phyloP scores from a whole-genome alignment of 2,888 invertebrate species.

The Apocheima hispidaria region DNA sequence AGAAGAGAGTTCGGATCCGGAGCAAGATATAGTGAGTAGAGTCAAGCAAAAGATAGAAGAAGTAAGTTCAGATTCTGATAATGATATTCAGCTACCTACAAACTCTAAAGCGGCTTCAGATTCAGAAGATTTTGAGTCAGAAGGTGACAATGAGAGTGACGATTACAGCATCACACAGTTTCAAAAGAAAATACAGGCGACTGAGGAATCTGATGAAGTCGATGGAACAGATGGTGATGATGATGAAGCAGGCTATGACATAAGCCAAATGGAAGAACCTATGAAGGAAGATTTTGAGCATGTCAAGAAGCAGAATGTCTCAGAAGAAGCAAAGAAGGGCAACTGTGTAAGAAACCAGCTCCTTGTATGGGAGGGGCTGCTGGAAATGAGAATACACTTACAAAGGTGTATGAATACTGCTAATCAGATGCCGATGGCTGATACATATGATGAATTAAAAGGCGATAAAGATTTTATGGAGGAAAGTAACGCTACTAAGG shows the following conservation, averaged over 20 bases:
- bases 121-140: slow-evolving; percentile 50
- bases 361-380: slow-evolving; percentile 92
- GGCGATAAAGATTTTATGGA: slow-evolving; percentile 82
- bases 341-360: slow-evolving; percentile 89
- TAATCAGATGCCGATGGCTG: slow-evolving; percentile 92
- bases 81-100: slow-evolving; percentile 28
- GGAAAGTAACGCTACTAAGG: slow-evolving; percentile 80
- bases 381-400: slow-evolving; percentile 95
- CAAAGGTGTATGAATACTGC: slow-evolving; percentile 92
- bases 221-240: slow-evolving; percentile 55
- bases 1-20: slow-evolving; percentile 46
- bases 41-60: slow-evolving; percentile 25
- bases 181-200: slow-evolving; percentile 55
- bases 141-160: slow-evolving; percentile 58
- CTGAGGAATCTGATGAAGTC: slow-evolving; percentile 52
- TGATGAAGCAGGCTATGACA: slow-evolving; percentile 73
- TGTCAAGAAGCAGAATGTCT: slow-evolving; percentile 83
- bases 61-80: slow-evolving; percentile 40
- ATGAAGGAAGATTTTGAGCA: slow-evolving; percentile 85
- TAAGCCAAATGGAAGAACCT: slow-evolving; percentile 78
- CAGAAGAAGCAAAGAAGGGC: slow-evolving; percentile 88
- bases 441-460: slow-evolving; percentile 79
- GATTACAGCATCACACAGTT: slow-evolving; percentile 64
- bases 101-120: slow-evolving; percentile 38
- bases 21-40: slow-evolving; percentile 28